Base-by-base conservation (phyloP, 1,140 invertebrate species). In the Cherax destructor region DNA sequence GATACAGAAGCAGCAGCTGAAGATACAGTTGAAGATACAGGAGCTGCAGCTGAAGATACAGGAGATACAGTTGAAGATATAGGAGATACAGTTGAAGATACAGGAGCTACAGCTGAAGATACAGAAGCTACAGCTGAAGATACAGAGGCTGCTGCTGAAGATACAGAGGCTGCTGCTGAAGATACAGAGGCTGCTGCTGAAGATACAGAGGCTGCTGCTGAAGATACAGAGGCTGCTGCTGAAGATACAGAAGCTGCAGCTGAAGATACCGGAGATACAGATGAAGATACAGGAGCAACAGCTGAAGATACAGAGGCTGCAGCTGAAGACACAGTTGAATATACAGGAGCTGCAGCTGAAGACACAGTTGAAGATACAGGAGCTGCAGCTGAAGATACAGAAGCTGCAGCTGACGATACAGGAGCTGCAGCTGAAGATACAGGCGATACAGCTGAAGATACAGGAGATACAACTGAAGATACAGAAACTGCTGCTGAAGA, bases 401-500 rank as follows among this genome's bases (percentile, higher is more conserved):
- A 30, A n/a, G 88, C n/a, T 0, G 47, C 52, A 56, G 52, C 49
- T 3, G 88, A 74, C 1, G 69, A 21, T 49, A 49, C 52, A 74
- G 88, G 18, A 65, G 88, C 52, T 30, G 81, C 61, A 30, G 65
- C 83, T 11, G 72, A 56, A 13, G 52, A 56, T 56, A 56, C 30
- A 13, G 77, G 18, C 4, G 86, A 76, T 18, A 50, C 52, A 56
- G 52, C 41, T 41, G 41, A 56, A 50, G 80, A 4, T 7, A 80
- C 11, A 50, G 69, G 24, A 74, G 88, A 50, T 59, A 61, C 30
- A 4, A 72, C 41, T 52, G 88, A 52, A 52, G 81, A 83, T 1
- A 49, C 47, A 49, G 81, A 74, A 6, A 81, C 50, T 69, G 18
- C 65, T 69, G 65, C 21, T 21, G 16, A 3, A 69, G 65, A 69